Percentiles rank a stretch among this genome's conserved stretches.
phyloP scores from a whole-genome alignment of 2,113 vertebrate species.

The Pelecanus crispus region DNA sequence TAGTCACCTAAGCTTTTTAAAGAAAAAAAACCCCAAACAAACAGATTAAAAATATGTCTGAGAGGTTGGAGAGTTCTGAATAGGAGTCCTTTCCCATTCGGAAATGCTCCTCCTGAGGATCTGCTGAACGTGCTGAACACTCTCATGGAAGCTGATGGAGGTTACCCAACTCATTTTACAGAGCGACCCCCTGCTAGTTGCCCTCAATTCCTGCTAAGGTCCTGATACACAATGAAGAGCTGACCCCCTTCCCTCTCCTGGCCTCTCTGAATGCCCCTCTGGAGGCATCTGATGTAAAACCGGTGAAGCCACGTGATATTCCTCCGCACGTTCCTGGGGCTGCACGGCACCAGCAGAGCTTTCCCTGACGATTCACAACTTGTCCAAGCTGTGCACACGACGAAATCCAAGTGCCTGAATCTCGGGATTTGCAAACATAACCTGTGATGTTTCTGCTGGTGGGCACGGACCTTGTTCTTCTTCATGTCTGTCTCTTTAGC shows the following conservation, averaged over 20 bases:
- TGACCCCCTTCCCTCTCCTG: background rate
- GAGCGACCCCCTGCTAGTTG: background rate
- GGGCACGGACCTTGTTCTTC: background rate
- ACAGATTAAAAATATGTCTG: background rate
- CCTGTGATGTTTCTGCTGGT: background rate
- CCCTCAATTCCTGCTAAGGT: background rate
- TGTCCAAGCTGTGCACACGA: background rate
- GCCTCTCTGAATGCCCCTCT: background rate
- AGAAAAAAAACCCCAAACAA: background rate
- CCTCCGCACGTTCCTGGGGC: background rate
- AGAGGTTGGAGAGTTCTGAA: background rate
- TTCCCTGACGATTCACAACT: background rate
- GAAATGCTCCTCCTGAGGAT: background rate
- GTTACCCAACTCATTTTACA: background rate
- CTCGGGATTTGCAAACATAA: background rate
- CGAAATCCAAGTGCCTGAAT: rapidly evolving
- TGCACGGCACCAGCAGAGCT: rapidly evolving
- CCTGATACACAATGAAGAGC: background rate
- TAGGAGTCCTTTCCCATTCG: background rate
- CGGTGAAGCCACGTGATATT: background rate
- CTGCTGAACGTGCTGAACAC: background rate
- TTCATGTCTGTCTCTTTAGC: background rate
- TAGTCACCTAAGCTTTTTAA: background rate
- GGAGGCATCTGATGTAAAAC: background rate
- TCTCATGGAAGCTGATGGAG: background rate